Evolutionary conservation across 2,797 vertebrate species (phyloP), one percentile per base, ranked within the genome.

Genomic region (Acomys russatus): DNA sequence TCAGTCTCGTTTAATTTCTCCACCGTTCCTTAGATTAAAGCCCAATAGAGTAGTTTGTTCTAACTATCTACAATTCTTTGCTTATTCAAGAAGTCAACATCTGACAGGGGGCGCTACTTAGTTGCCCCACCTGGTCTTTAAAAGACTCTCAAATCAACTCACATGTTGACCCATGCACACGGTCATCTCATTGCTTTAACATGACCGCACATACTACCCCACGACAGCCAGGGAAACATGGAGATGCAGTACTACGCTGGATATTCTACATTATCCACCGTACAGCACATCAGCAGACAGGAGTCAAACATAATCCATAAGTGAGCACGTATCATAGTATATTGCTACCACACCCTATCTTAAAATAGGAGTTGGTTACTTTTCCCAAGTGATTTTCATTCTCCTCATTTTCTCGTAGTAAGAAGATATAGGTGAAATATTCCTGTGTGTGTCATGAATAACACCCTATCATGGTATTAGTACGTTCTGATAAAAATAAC

Each of bases 401-500:
- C 76, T 88, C 30, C 33, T 82, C 68, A n/a, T 76, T 70, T 94
- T 11, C 54, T 79, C 73, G 79, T 59, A 12, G 22, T 79, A 92
- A 91, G n/a, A 82, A 79, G 35, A 94, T 88, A 64, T 63, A 54
- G 79, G 23, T n/a, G 44, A 64, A 11, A 87, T 68, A 63, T 91
- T 86, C 59, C 33, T 71, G 14, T 28, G 28, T 38, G 44, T 74
- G 18, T 35, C 70, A 70, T 56, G 15, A 88, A 51, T 25, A 51
- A 9, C 17, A 61, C 85, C 12, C 3, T 56, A 17, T 78, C 33
- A 9, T 25, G 9, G 17, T 51, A 25, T 94, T 74, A 61, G 17
- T 49, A 17, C 44, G 96, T 92, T 91, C n/a, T 79, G 49, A n/a
- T 90, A 92, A 68, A 68, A 96, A 66, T n/a, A 82, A 25, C 3